phyloP scores from a whole-genome alignment of 2,797 vertebrate genomes.

The Thunnus albacares region DNA sequence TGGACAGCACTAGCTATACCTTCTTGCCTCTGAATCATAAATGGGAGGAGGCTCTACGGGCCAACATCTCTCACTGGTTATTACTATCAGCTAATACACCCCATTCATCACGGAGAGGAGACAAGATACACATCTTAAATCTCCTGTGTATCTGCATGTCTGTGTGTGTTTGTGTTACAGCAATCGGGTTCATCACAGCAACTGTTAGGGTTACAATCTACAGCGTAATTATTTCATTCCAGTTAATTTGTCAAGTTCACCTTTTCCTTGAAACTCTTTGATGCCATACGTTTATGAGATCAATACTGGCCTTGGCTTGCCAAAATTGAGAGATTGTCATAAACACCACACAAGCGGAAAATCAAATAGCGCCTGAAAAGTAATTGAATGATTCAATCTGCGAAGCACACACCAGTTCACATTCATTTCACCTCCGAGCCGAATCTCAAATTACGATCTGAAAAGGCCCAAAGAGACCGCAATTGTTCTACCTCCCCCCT shows the following conservation, averaged over 20 bases:
- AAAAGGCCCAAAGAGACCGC: conserved; percentile 60
- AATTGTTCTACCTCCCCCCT: conserved; percentile 51
- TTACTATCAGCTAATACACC: conserved; percentile 60
- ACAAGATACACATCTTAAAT: conserved; percentile 10
- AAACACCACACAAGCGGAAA: conserved; percentile 37
- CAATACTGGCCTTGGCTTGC: conserved; percentile 30
- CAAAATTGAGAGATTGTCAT: conserved; percentile 44
- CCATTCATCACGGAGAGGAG: conserved; percentile 39
- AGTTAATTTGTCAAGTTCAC: conserved; percentile 41
- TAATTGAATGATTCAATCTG: conserved; percentile 76
- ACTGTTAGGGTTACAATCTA: background rate
- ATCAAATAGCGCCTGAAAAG: conserved; percentile 61
- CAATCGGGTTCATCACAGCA: conserved; percentile 10
- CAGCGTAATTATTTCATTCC: conserved; percentile 39
- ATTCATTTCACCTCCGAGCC: conserved; percentile 71
- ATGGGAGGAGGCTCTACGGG: conserved; percentile 50
- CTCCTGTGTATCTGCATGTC: conserved; percentile 11
- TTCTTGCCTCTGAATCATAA: conserved; percentile 64
- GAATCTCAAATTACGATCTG: conserved; percentile 76
- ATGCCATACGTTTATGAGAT: conserved; percentile 35
- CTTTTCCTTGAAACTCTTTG: conserved; percentile 21
- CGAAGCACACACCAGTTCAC: conserved; percentile 56
- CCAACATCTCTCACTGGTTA: conserved; percentile 58
- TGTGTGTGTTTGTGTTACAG: conserved; percentile 14
- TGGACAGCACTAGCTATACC: conserved; percentile 56